phyloP scores from a whole-genome alignment of 2,888 invertebrate species.

The Drosophila prostipennis region DNA sequence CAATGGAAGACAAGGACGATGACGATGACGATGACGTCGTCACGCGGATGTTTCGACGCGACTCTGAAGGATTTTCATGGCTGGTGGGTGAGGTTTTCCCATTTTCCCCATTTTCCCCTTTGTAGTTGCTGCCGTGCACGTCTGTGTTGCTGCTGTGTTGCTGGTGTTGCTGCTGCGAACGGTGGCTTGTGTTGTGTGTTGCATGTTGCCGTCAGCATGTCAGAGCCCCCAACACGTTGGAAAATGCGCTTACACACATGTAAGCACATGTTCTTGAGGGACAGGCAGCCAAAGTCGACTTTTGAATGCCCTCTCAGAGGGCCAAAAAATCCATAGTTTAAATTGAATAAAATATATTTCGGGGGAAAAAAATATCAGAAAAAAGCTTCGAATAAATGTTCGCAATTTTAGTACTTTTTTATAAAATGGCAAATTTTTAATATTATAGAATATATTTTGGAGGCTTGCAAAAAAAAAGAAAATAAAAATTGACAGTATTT shows the following conservation, averaged over 20 bases:
- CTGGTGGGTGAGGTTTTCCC: conserved; percentile 19
- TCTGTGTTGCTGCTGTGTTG: conserved; percentile 39
- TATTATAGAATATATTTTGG: too few relatives aligned
- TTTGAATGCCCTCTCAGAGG: neutral
- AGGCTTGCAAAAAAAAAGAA: too few relatives aligned
- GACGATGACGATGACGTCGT: conserved; percentile 50
- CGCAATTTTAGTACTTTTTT: too few relatives aligned
- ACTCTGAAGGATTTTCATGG: conserved; percentile 71
- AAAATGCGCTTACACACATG: conserved; percentile 30
- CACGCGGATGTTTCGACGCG: conserved; percentile 50
- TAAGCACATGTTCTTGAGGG: conserved; percentile 23
- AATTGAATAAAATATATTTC: too few relatives aligned
- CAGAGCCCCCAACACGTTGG: conserved; percentile 54
- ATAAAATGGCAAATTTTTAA: too few relatives aligned
- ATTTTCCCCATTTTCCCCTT: conserved; percentile 1
- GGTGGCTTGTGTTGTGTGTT: conserved; percentile 60
- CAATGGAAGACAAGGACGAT: conserved; percentile 30
- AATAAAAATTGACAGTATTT: too few relatives aligned
- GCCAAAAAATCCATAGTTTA: too few relatives aligned
- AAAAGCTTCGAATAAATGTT: too few relatives aligned
- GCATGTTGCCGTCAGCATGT: conserved; percentile 78
- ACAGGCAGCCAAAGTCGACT: neutral
- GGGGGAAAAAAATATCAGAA: too few relatives aligned
- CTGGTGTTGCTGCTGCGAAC: conserved; percentile 37
- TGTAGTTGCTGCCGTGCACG: conserved; percentile 34